Base-by-base conservation (phyloP, 2,113 vertebrate species). In the Epinephelus fuscoguttatus region DNA sequence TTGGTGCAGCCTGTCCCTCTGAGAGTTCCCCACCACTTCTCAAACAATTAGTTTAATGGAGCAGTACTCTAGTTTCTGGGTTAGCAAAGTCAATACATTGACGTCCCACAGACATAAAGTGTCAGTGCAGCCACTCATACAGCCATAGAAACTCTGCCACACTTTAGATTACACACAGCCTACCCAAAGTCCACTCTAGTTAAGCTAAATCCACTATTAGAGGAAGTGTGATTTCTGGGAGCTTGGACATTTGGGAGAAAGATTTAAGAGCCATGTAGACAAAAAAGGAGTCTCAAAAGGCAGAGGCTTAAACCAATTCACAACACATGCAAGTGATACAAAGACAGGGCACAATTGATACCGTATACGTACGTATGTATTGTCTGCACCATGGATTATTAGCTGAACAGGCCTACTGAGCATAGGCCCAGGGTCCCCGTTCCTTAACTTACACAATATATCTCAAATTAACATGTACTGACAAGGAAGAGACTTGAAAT, bases 41-140 rank as follows among this genome's bases (percentile, higher is more conserved):
- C 86, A 84, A 91, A 91, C 90, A 91, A 88, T 93, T 91, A 89
- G 91, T 92, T 91, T 92, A 94, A 93, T 94, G 93, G 90, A 93
- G 82, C 92, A 84, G 92, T 72, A 78, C 90, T 86, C 55, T 68
- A 27, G 49, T 84, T 92, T 93, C 88, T 89, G 86, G 91, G 86
- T 91, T 87, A 85, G 86, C 78, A 81, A 88, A 91, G 82, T 92
- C 93, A 90, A 93, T 94, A 89, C 78, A 91, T 89, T 33, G 92
- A 92, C 81, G 75, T 87, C 69, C 81, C 13, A 30, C 23, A 64
- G 90, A 87, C 74, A 85, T 75, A 67, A 90, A 87, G 90, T 84
- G 78, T 86, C 82, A 81, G 72, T 13, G n/a, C 81, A 75, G 81
- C 82, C 82, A 61, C 72, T 88, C 85, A 60, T 68, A 69, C 37